phyloP scores from a whole-genome alignment of 2,797 vertebrate species.

The Lagodon rhomboides region DNA sequence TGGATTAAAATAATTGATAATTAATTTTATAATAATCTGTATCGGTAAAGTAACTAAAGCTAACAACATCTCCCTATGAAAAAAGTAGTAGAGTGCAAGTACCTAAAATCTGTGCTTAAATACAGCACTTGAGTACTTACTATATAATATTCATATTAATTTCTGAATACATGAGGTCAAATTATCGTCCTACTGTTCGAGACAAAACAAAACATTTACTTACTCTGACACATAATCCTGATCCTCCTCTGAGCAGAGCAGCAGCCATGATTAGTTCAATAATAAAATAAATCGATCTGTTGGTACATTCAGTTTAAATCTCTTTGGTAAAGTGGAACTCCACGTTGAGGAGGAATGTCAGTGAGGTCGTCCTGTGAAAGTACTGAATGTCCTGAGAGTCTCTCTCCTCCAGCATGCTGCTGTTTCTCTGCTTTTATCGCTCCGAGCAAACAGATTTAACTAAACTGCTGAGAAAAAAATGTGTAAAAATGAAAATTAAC shows the following conservation, averaged over 20 bases:
- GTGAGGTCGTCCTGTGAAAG: neutral
- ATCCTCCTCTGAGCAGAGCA: constrained; percentile 25
- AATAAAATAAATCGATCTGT: neutral
- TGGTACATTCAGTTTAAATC: neutral
- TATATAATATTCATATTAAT: neutral
- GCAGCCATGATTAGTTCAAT: constrained; percentile 40
- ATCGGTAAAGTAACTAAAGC: neutral
- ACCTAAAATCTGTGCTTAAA: neutral
- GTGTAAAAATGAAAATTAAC: neutral
- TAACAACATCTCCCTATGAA: neutral
- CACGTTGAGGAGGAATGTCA: neutral
- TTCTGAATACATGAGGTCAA: neutral
- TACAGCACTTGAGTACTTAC: neutral
- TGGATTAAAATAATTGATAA: too few species aligned
- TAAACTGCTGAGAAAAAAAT: rapidly evolving
- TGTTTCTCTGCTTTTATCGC: too few species aligned
- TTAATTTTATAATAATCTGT: neutral
- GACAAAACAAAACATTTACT: neutral
- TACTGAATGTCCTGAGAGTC: constrained; percentile 38
- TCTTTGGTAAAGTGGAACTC: neutral
- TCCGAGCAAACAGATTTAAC: neutral
- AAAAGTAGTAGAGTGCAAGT: neutral
- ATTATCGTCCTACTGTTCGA: neutral
- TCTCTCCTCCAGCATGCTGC: neutral
- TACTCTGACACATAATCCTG: constrained; percentile 27